Percentiles rank a stretch among this genome's conserved stretches.
Evolutionary conservation across 2,888 invertebrate species (phyloP).

Genomic region (Athalia circularis): DNA sequence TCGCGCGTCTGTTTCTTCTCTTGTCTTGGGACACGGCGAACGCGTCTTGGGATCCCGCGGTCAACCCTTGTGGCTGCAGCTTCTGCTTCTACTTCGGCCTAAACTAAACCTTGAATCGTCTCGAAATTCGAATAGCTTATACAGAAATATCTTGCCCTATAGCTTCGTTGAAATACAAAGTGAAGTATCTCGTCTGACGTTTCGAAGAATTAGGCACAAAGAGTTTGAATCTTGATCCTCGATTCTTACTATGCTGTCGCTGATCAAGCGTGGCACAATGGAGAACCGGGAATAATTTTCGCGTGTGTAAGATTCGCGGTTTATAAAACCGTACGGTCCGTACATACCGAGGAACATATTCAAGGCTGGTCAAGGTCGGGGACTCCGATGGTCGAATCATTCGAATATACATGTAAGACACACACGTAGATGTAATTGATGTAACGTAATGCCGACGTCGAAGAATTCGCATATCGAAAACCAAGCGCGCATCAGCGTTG

Average conservation of each 20-base stretch:
- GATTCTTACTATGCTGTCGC: not conserved
- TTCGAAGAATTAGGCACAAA: conserved; percentile 41
- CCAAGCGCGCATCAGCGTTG: not conserved
- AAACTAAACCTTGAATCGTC: conserved; percentile 35
- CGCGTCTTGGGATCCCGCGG: conserved; percentile 9
- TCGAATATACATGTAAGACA: too few relatives aligned
- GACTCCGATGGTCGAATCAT: not conserved
- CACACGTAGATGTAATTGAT: not conserved
- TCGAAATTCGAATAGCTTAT: conserved; percentile 43
- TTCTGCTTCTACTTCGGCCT: not conserved
- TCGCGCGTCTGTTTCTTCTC: conserved; percentile 46
- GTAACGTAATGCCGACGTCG: not conserved
- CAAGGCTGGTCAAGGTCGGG: conserved; percentile 27
- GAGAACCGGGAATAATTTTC: conserved; percentile 18
- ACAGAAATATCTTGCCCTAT: conserved; percentile 1
- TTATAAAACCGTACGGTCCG: not conserved
- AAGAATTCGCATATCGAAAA: not conserved
- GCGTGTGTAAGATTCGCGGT: conserved; percentile 2
- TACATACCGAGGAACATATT: not conserved
- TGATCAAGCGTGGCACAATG: conserved; percentile 8
- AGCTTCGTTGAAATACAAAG: conserved; percentile 24
- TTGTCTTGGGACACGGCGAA: conserved; percentile 44
- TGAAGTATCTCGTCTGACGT: conserved; percentile 39
- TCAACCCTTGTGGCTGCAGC: conserved; percentile 24
- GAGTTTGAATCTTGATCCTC: conserved; percentile 27